A percentile compares a stretch with the other conserved stretches of the same genome.
These are phyloP conservation scores for Latrodectus elegans DNA, from an alignment of 2,888 invertebrate species.

Conservation along the genomic window DNA sequence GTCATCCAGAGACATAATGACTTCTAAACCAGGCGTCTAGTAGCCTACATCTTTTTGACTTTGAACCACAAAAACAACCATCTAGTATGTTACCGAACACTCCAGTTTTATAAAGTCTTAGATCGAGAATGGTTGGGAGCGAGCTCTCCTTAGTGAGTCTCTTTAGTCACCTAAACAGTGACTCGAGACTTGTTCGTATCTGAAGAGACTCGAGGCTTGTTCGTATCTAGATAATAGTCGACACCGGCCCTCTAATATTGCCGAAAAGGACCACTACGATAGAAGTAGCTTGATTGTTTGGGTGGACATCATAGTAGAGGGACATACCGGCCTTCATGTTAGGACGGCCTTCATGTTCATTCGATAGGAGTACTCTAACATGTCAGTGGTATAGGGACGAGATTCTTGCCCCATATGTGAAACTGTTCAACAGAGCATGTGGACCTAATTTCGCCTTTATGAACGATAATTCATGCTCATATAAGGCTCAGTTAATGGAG, in stretches of 20 bases:
- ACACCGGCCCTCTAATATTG: not conserved
- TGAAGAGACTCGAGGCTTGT: not conserved
- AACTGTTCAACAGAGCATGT: not conserved
- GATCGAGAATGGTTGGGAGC: not conserved
- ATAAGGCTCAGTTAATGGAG: not conserved
- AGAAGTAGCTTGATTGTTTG: not conserved
- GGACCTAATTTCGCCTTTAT: constrained; percentile 8
- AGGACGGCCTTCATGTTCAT: not conserved
- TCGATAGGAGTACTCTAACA: not conserved
- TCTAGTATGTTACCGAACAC: not conserved
- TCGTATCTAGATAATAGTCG: no score
- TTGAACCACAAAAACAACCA: not conserved
- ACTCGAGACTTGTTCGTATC: not conserved
- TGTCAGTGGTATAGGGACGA: not conserved
- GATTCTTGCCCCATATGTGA: not conserved
- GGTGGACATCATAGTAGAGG: not conserved
- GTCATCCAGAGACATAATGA: constrained; percentile 7
- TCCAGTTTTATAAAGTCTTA: no score
- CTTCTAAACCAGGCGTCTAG: constrained; percentile 4
- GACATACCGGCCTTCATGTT: no score
- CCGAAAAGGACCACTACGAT: constrained; percentile 10
- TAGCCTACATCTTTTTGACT: constrained; percentile 9
- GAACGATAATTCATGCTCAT: not conserved
- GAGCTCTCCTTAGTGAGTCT: not conserved
- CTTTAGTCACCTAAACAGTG: not conserved